Evolutionary conservation across 2,888 invertebrate genomes (phyloP), one percentile per base, ranked within the genome.

Genomic region (Platynereis dumerilii): DNA sequence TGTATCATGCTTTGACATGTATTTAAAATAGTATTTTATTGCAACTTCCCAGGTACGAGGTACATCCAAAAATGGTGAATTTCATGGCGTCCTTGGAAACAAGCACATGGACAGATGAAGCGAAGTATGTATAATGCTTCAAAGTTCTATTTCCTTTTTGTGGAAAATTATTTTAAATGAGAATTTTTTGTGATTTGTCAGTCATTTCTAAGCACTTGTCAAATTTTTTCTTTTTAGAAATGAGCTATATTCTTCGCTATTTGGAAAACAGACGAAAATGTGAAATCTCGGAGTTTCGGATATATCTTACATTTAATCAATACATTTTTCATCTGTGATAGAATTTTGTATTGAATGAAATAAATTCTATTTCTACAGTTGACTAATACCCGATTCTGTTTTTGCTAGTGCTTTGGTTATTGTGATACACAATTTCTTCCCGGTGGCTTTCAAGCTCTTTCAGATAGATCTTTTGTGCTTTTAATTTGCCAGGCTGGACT

Each of bases 1-100:
- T 67, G 15, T 53, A 53, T 53, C 10, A n/a, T n/a, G n/a, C n/a
- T n/a, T 34, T 7, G 34, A 34, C 12, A 12, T 12, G 34, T 5
- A 34, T 7, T 34, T 34, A 34, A 34, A 34, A 7, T 34, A 7
- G 34, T 12, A 7, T 34, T 34, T 34, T 12, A 34, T 34, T 12
- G 5, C 12, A 7, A 34, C 12, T 34, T 52, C n/a, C 3, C 56
- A 85, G 86, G 70, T 87, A 84, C 69, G 79, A 85, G 61, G 76
- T 84, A 2, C 73, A 85, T 57, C 73, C 91, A 60, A 91, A 94
- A 80, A 84, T 96, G 59, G 90, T 94, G 0, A 96, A 94, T 85
- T 96, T 91, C 80, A 93, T 95, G 94, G 93, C 94, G 1, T 92
- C 94, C 0, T 83, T 87, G 42, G 89, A 91, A 72, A 87, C 88